Base-by-base conservation (phyloP, 2,797 vertebrate species). In the Pagetopsis macropterus region DNA sequence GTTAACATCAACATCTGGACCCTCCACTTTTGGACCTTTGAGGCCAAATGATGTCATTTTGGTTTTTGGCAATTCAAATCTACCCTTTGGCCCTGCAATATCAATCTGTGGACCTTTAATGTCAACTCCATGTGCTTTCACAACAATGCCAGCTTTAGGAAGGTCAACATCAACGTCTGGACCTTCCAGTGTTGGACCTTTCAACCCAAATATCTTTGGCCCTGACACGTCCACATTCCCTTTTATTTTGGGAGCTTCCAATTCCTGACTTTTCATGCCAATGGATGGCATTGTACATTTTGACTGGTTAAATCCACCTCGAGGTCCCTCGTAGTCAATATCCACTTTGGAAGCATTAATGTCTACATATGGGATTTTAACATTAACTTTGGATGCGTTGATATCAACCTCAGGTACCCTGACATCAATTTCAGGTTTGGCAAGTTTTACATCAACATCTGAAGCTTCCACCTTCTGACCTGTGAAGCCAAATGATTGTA, bases 61-160 rank as follows among this genome's bases (percentile, higher is more conserved):
- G 0, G 81, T 33, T 44, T 76, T 84, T 0, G 82, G 82, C 59
- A 79, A 76, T 63, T 76, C 40, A 17, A 80, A 48, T 11, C 61
- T 71, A 27, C 9, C 67, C 58, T 21, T 3, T 91, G 89, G 19
- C 9, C 58, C 58, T 4, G 3, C 33, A 4, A 63, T 27, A 19
- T 71, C 62, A 14, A 70, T 3, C 4, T 72, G 62, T 3, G 81
- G 81, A 2, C 65, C 65, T n/a, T 75, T 19, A 41, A 83, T 64
- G 7, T 77, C 58, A 9, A 80, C 19, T 0, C 44, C 23, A 31
- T 51, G 61, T 43, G 15, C 21, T 16, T 65, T 64, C 1, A 63
- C 12, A 11, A 48, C 31, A 48, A 72, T 56, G 7, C 55, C 1
- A 3, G 40, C 50, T 23, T 65, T 54, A 0, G 65, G 52, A 5